These are phyloP conservation scores for Myxocyprinus asiaticus DNA, from an alignment of 2,113 vertebrate species.

Conservation along the genomic window DNA sequence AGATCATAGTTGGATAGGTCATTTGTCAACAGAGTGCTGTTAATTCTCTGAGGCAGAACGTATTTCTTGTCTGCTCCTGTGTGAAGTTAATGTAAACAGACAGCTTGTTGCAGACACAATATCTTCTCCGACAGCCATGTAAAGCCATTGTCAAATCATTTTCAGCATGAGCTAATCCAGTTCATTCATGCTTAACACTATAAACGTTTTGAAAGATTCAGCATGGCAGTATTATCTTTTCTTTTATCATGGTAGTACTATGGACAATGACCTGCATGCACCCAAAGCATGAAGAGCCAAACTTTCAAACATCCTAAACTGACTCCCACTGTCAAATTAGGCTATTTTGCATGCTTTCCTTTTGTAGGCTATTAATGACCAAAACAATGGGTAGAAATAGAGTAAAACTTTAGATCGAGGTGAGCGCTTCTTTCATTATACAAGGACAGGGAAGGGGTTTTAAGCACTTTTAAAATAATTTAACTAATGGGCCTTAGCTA, in stretches of 20 bases:
- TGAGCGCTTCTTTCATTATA: slow-evolving; percentile 2
- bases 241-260: neutral
- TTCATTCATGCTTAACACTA: slow-evolving; percentile 9
- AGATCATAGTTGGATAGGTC: slow-evolving; percentile 24
- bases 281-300: neutral
- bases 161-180: slow-evolving; percentile 32
- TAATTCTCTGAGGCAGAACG: slow-evolving; percentile 15
- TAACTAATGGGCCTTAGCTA: too few species aligned
- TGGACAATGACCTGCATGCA: neutral
- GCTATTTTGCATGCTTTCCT: neutral
- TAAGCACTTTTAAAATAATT: neutral
- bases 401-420: neutral
- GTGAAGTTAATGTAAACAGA: slow-evolving; percentile 19
- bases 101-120: neutral
- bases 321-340: too few species aligned
- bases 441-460: neutral
- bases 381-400: neutral
- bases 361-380: neutral
- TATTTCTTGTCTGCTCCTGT: neutral
- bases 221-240: neutral
- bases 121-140: slow-evolving; percentile 16
- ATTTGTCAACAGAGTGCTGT: slow-evolving; percentile 31
- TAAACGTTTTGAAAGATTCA: neutral
- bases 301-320: neutral
- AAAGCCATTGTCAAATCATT: slow-evolving; percentile 28